phyloP scores from a whole-genome alignment of 2,113 vertebrate genomes.

The Prionailurus bengalensis region DNA sequence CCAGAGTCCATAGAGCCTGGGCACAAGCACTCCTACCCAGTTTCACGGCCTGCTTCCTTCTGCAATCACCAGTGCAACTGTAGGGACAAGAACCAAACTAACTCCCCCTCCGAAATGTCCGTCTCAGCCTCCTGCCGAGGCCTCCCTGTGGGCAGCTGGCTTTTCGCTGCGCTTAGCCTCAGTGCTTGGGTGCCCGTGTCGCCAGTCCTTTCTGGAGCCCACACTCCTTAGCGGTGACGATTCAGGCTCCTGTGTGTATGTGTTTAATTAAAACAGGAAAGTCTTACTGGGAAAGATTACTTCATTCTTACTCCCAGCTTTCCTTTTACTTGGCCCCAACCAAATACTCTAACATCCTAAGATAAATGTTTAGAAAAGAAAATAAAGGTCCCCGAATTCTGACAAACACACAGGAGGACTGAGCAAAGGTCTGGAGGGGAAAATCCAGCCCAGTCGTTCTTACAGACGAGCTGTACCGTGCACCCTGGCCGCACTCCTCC shows the following conservation, averaged over 20 bases:
- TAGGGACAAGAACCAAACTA: not conserved
- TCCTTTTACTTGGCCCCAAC: not conserved
- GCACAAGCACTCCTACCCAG: not conserved
- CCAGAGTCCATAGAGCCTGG: not conserved
- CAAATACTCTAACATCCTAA: not conserved
- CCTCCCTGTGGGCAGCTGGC: not conserved
- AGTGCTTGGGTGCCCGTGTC: not conserved
- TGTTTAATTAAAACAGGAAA: not conserved
- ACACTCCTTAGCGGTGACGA: not conserved
- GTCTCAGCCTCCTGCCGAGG: not conserved
- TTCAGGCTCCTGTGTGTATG: not conserved
- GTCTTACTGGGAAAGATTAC: not conserved
- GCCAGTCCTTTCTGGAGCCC: not conserved
- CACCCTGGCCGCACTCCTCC: not conserved
- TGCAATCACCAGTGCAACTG: not conserved
- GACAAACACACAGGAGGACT: not conserved
- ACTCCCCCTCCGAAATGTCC: not conserved
- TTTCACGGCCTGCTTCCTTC: not conserved
- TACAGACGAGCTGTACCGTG: not conserved
- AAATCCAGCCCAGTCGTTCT: not conserved
- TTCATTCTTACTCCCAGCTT: not conserved
- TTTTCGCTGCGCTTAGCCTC: not conserved
- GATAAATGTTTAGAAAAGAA: slow-evolving; percentile 18
- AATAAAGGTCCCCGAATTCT: not conserved
- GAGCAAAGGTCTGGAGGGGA: not conserved